Percentiles rank a stretch among this genome's conserved stretches.
phyloP scores from a whole-genome alignment of 2,888 invertebrate species.

The Ferrisia virgata region DNA sequence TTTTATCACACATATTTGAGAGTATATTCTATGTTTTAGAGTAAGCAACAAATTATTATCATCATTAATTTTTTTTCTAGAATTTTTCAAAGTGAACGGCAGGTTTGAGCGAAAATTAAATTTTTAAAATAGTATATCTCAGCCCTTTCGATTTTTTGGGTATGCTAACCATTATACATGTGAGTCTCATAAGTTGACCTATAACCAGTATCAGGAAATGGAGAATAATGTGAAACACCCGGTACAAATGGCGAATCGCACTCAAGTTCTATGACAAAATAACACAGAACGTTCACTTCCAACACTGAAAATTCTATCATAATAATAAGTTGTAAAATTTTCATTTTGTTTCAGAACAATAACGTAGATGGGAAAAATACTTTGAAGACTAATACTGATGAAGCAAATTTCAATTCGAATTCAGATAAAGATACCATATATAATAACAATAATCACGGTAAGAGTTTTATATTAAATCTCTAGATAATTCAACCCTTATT shows the following conservation, averaged over 20 bases:
- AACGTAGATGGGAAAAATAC: not conserved
- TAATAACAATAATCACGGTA: not conserved
- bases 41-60: too few species aligned
- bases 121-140: too few species aligned
- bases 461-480: not conserved
- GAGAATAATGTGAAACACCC: too few species aligned
- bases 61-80: too few species aligned
- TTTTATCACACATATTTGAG: too few species aligned
- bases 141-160: too few species aligned
- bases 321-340: not conserved
- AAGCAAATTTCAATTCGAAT: not conserved
- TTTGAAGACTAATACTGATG: not conserved
- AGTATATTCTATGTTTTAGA: too few species aligned
- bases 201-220: too few species aligned
- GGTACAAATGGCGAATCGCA: not conserved
- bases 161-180: too few species aligned
- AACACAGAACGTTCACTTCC: not conserved
- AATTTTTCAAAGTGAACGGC: too few species aligned
- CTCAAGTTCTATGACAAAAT: not conserved
- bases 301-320: not conserved
- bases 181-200: too few species aligned
- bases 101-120: too few species aligned
- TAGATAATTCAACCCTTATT: not conserved
- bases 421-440: not conserved
- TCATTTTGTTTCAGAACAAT: not conserved